Evolutionary conservation across 1,140 invertebrate genomes (phyloP).

Genomic region (Melanaphis sacchari): DNA sequence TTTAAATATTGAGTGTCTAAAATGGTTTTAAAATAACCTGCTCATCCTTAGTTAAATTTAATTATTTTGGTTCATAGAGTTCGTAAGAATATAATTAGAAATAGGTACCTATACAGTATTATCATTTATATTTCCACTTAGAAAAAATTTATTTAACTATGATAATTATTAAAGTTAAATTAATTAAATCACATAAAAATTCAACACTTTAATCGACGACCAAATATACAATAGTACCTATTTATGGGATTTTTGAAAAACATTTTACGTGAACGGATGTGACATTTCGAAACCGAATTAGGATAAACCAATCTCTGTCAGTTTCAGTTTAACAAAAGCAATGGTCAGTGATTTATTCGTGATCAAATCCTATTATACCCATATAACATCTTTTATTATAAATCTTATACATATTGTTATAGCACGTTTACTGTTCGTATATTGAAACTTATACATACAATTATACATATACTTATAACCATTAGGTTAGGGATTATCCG

Average conservation of each 20-base stretch:
- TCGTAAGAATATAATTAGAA: not conserved
- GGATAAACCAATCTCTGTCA: not conserved
- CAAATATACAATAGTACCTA: no score
- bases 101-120: not conserved
- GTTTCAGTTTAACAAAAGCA: not conserved
- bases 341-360: not conserved
- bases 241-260: no score
- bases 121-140: not conserved
- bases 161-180: not conserved
- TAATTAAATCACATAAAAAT: not conserved
- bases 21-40: no score
- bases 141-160: not conserved
- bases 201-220: not conserved
- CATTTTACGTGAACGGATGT: no score
- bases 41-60: not conserved
- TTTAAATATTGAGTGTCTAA: no score
- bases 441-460: no score
- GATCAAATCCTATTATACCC: no score
- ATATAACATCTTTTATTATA: no score
- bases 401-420: no score
- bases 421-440: no score
- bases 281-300: not conserved
- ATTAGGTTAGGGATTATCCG: no score
- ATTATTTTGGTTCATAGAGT: not conserved
- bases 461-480: no score